Percentiles rank a stretch among this genome's conserved stretches.
Evolutionary conservation across 2,113 vertebrate species (phyloP).

Genomic region (Crotalus tigris): DNA sequence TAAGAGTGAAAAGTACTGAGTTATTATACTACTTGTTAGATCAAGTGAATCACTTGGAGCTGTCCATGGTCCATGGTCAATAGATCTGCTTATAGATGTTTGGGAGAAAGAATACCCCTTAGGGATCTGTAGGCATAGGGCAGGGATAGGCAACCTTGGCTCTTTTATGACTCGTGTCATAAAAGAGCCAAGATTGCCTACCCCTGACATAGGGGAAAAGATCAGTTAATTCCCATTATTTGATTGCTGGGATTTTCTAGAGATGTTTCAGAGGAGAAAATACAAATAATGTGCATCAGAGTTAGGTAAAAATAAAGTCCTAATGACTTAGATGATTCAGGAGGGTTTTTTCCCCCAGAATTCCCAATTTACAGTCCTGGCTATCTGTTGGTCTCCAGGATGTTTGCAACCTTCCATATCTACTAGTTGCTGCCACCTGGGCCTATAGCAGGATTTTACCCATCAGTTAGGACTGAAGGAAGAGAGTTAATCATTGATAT

Average conservation of each 20-base stretch:
- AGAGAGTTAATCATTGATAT: background rate
- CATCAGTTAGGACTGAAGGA: background rate
- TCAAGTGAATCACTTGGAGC: background rate
- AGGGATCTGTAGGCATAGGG: background rate
- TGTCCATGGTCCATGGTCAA: background rate
- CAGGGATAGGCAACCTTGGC: too few relatives aligned
- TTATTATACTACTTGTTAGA: background rate
- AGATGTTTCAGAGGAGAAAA: background rate
- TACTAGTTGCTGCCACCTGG: background rate
- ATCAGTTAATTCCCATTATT: background rate
- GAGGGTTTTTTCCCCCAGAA: rapidly evolving
- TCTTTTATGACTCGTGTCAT: too few relatives aligned
- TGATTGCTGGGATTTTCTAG: background rate
- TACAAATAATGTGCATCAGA: background rate
- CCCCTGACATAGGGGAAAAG: background rate
- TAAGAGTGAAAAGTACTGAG: background rate
- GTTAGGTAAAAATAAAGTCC: background rate
- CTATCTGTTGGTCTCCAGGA: background rate
- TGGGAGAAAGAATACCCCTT: background rate
- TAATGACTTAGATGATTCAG: background rate
- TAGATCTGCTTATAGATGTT: background rate
- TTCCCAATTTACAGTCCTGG: background rate
- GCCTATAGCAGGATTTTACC: background rate
- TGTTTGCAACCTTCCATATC: background rate
- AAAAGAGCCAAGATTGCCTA: too few relatives aligned